These are phyloP conservation scores for Andricus curvator DNA, from an alignment of 2,888 invertebrate species.

Conservation along the genomic window DNA sequence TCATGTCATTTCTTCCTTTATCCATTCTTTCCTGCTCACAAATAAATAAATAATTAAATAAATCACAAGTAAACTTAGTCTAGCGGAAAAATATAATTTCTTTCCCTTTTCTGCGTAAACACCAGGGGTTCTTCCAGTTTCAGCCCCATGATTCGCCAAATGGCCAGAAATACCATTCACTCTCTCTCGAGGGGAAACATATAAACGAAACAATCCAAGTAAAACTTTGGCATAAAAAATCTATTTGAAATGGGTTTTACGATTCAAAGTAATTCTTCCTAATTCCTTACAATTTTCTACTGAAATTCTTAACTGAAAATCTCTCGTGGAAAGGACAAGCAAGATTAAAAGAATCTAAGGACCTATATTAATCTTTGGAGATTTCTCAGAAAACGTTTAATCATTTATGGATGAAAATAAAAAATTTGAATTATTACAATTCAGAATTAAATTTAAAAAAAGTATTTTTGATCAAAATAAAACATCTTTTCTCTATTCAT, in stretches of 20 bases:
- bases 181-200: not conserved
- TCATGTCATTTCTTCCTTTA: not conserved
- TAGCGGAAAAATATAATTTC: slow-evolving; percentile 7
- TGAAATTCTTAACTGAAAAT: not conserved
- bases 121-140: not conserved
- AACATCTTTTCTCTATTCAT: no score
- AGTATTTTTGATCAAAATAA: no score
- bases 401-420: no score
- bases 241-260: not conserved
- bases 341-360: not conserved
- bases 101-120: not conserved
- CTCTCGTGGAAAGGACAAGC: not conserved
- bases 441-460: no score
- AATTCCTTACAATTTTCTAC: not conserved
- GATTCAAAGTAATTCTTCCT: not conserved
- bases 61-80: not conserved
- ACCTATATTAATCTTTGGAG: not conserved
- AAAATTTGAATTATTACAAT: no score
- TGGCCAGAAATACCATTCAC: not conserved
- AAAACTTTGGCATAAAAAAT: not conserved
- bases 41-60: no score
- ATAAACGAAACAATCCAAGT: not conserved
- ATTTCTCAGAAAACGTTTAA: not conserved
- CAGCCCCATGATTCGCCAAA: slow-evolving; percentile 9
- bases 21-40: not conserved